A percentile compares a stretch with the other conserved stretches of the same genome.
These are phyloP conservation scores for Drosophila eugracilis DNA, from an alignment of 1,140 invertebrate genomes.

Conservation along the genomic window DNA sequence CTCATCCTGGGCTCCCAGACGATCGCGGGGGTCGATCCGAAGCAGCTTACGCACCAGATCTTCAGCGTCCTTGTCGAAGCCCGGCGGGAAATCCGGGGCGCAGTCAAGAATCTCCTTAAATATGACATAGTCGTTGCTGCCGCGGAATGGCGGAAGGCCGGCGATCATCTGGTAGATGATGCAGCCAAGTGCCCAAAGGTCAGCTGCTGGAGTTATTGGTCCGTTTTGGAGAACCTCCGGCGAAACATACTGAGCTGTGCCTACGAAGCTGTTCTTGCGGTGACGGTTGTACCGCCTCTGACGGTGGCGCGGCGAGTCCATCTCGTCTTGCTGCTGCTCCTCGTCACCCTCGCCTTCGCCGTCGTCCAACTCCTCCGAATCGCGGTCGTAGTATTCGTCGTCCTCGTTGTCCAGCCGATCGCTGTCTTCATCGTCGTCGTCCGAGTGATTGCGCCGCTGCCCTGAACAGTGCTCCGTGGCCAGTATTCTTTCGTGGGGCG, in stretches of 20 bases:
- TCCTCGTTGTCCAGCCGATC: slow-evolving; percentile 59
- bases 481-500: slow-evolving; percentile 77
- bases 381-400: slow-evolving; percentile 56
- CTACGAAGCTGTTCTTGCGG: slow-evolving; percentile 96
- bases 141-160: slow-evolving; percentile 96
- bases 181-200: slow-evolving; percentile 99
- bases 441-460: slow-evolving; percentile 48
- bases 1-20: slow-evolving; percentile 93
- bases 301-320: slow-evolving; percentile 39
- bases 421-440: slow-evolving; percentile 74
- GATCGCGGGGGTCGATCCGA: slow-evolving; percentile 91
- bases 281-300: slow-evolving; percentile 48
- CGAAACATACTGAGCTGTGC: slow-evolving; percentile 99
- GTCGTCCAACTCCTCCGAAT: slow-evolving; percentile 47
- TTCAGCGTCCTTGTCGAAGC: slow-evolving; percentile 92
- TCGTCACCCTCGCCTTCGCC: slow-evolving; percentile 39
- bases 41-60: slow-evolving; percentile 95
- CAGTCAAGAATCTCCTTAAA: slow-evolving; percentile 98
- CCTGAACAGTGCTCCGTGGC: slow-evolving; percentile 50
- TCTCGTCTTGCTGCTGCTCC: slow-evolving; percentile 51
- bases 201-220: slow-evolving; percentile 91
- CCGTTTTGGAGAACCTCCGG: slow-evolving; percentile 96
- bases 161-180: slow-evolving; percentile 99
- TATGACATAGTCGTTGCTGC: slow-evolving; percentile 97
- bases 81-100: slow-evolving; percentile 96